These are phyloP conservation scores for Todus mexicanus DNA, from an alignment of 2,797 vertebrate species.

Conservation along the genomic window DNA sequence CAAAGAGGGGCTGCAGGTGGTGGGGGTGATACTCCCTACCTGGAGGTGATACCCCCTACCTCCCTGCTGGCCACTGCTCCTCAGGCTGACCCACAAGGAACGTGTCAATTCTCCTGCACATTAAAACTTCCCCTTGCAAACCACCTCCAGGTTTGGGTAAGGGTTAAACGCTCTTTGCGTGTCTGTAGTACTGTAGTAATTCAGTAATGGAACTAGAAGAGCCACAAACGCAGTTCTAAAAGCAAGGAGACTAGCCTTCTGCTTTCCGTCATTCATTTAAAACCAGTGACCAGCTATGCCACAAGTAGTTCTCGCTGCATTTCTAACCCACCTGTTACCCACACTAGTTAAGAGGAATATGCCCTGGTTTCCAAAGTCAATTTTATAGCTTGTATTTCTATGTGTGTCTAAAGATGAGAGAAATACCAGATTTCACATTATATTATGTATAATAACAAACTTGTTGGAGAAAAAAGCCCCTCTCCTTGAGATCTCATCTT, in stretches of 20 bases:
- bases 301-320: not conserved
- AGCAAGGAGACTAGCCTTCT: not conserved
- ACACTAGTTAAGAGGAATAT: not conserved
- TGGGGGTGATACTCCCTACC: not conserved
- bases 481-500: not conserved
- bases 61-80: not conserved
- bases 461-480: not conserved
- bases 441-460: not conserved
- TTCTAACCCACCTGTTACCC: not conserved
- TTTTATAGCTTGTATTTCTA: not conserved
- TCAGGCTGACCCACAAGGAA: not conserved
- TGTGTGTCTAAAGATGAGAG: not conserved
- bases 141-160: not conserved
- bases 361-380: not conserved
- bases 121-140: not conserved
- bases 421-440: not conserved
- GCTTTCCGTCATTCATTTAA: not conserved
- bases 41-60: not conserved
- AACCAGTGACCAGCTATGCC: not conserved
- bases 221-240: not conserved
- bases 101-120: rapidly evolving
- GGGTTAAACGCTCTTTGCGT: not conserved
- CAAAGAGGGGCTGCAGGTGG: not conserved
- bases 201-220: not conserved
- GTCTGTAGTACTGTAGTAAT: not conserved